Evolutionary conservation across 2,113 vertebrate genomes (phyloP).

Genomic region (Callaeas wilsoni): DNA sequence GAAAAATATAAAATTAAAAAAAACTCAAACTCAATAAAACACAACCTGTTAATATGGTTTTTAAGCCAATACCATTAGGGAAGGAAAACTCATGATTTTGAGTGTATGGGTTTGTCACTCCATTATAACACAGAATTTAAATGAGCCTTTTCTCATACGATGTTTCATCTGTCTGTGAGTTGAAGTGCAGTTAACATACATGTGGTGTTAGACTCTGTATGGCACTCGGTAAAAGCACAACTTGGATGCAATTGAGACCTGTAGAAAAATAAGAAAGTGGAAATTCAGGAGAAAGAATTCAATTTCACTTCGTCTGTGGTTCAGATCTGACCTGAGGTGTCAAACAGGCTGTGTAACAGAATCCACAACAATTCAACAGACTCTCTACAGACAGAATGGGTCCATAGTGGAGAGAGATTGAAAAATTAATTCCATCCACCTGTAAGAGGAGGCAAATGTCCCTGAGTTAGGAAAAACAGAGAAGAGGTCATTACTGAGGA

Average conservation of each 20-base stretch:
- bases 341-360: constrained; percentile 5
- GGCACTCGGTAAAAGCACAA: not conserved
- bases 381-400: not conserved
- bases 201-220: not conserved
- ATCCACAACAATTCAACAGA: not conserved
- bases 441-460: not conserved
- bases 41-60: not conserved
- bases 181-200: not conserved
- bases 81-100: not conserved
- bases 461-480: not conserved
- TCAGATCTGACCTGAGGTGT: constrained; percentile 4
- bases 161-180: not conserved
- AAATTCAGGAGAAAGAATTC: constrained; percentile 8
- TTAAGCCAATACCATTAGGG: not conserved
- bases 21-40: not conserved
- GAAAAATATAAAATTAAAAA: not conserved
- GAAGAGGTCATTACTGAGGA: not conserved
- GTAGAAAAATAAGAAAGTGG: not conserved
- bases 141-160: not conserved
- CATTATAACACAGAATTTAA: not conserved
- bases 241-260: not conserved
- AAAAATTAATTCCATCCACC: not conserved
- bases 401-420: not conserved
- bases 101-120: not conserved
- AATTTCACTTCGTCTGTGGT: not conserved